Evolutionary conservation across 1,140 invertebrate species (phyloP).

Genomic region (Magallana ariakensis): DNA sequence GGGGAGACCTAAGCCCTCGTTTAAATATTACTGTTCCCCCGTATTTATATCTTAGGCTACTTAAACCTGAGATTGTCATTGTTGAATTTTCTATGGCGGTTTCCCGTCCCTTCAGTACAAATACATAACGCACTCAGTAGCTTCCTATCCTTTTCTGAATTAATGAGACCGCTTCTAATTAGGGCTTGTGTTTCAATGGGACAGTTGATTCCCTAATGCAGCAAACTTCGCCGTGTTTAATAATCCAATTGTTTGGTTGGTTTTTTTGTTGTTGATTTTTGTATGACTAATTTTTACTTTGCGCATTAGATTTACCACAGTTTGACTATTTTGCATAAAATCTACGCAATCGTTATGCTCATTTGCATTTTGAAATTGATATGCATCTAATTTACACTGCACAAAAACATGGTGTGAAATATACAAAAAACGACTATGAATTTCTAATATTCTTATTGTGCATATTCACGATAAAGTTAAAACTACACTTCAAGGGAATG

Average conservation of each 20-base stretch:
- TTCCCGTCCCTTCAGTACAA: neutral
- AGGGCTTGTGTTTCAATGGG: neutral
- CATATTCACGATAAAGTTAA: no score
- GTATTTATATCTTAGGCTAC: neutral
- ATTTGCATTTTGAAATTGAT: constrained; percentile 28
- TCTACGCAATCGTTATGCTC: neutral
- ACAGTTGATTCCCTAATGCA: neutral
- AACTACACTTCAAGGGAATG: no score
- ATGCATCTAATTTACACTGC: neutral
- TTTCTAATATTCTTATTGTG: no score
- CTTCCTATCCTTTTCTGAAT: constrained; percentile 25
- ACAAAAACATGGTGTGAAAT: no score
- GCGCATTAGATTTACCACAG: neutral
- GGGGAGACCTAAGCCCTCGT: neutral
- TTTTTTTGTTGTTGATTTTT: neutral
- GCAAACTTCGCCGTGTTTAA: neutral
- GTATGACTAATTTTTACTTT: neutral
- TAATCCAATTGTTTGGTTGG: no score
- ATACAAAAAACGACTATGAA: no score
- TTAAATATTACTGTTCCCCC: neutral
- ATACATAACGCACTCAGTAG: neutral
- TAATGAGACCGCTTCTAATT: neutral
- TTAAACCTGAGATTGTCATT: neutral
- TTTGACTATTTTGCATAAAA: neutral
- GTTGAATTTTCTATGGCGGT: neutral